These are phyloP conservation scores for Tor tambroides DNA, from an alignment of 2,113 vertebrate species.

Conservation along the genomic window DNA sequence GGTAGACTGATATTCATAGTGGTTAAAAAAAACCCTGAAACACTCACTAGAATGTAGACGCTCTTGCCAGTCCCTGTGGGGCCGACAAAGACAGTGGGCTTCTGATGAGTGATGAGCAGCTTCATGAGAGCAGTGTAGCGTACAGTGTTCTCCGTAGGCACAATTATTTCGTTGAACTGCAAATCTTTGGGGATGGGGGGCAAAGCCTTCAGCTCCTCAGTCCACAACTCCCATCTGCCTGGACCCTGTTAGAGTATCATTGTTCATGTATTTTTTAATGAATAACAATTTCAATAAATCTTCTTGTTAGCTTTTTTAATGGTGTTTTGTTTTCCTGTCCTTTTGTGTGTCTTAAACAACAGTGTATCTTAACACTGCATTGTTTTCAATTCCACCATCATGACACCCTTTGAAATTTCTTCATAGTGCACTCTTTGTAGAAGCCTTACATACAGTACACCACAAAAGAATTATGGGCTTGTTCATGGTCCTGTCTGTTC, in stretches of 20 bases:
- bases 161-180: slow-evolving; percentile 90
- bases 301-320: background rate
- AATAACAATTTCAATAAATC: background rate
- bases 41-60: slow-evolving; percentile 89
- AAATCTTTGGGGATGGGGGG: slow-evolving; percentile 81
- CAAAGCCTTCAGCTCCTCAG: slow-evolving; percentile 75
- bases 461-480: slow-evolving; percentile 9
- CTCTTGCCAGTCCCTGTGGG: slow-evolving; percentile 93
- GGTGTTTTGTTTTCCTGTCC: background rate
- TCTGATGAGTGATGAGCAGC: slow-evolving; percentile 85
- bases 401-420: background rate
- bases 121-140: slow-evolving; percentile 85
- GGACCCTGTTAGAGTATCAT: slow-evolving; percentile 72
- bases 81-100: slow-evolving; percentile 85
- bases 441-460: background rate
- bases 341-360: background rate
- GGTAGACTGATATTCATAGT: background rate
- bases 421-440: background rate
- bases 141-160: slow-evolving; percentile 89
- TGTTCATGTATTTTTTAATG: background rate
- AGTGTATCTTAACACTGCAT: background rate
- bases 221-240: slow-evolving; percentile 88
- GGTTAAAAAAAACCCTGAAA: background rate
- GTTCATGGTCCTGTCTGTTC: background rate
- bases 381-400: slow-evolving; percentile 20